Base-by-base conservation (phyloP, 2,113 vertebrate genomes). In the Sorex araneus region DNA sequence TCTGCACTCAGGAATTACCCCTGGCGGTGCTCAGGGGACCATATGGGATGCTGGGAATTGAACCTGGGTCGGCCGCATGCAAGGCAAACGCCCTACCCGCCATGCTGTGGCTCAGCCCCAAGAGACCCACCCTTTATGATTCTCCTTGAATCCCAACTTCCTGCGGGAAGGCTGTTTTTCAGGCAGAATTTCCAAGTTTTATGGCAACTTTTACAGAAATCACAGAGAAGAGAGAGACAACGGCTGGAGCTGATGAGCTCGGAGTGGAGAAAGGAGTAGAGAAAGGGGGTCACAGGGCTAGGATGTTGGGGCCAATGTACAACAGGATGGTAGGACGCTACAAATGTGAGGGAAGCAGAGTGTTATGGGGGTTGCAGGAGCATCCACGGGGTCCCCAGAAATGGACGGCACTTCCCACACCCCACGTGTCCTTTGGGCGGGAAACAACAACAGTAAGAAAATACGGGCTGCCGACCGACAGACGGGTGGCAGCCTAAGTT, bases 161-260 rank as follows among this genome's bases (percentile, higher is more conserved):
- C 87, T 80, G 89, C 30, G 13, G 54, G 76, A 75, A 88, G 87
- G 83, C 86, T 76, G 71, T 80, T 85, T 94, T 67, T 90, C 95
- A 96, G 96, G 96, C 96, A 96, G 89, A 94, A 92, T 94, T 89
- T 89, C 96, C 87, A 95, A 90, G 66, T 94, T 96, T 97, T 96
- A 97, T 96, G 97, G 96, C 96, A 96, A 95, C 92, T 96, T 95
- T 77, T 96, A 96, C 96, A 96, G 94, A 97, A 93, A 94, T 93
- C 95, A 96, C 91, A 95, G 87, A 93, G 92, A 54, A 54, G 95
- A 85, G 67, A 87, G 80, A 84, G 92, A 96, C 88, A 64, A 78
- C n/a, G 67, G 89, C 78, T 28, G 94, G 63, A 50, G 70, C 76
- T 11, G 87, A 94, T 89, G 95, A 79, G 73, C 70, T 28, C 6